Base-by-base conservation (phyloP, 92 coral and sea anemone genomes). In the Nematostella vectensis region DNA sequence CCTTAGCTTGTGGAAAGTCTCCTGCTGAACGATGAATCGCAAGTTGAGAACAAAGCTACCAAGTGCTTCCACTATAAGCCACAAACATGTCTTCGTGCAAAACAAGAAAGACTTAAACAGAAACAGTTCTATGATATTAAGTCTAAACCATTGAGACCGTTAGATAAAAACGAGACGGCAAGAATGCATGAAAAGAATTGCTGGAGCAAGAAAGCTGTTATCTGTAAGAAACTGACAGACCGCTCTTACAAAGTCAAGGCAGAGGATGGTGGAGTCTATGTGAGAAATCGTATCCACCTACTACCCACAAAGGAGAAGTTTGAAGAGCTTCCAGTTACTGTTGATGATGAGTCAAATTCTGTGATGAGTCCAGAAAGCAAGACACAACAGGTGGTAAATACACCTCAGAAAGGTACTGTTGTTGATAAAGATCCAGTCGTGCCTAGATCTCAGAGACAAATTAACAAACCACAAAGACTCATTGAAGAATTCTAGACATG, bases 11-110 rank as follows among this genome's bases (percentile, higher is more conserved):
- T 33, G 51, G 51, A 45, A 19, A 10, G 4, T 10, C 18, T 22
- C 51, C 51, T 11, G 51, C 51, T 10, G 18, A 45, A 45, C 18
- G 23, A 45, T 45, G 21, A 45, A 19, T 19, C 51, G 51, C 4
- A 45, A 19, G 51, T 19, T 45, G 23, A 45, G 51, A 45, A 45
- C 51, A 45, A 45, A 33, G 40, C 40, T 33, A 33, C 40, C 15
- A 33, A 33, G 40, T 33, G 40, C 40, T 33, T 6, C 40, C 40
- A 15, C 15, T 33, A 33, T 33, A 33, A 33, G 40, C 15, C 15
- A 15, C 40, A 33, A 33, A 33, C 40, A 33, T 6, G 15, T 33
- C 6, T 33, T 33, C 40, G 40, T n/a, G n/a, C 6, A 33, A 33
- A 33, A 33, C 40, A 33, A 33, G 15, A 15, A 15, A 33, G 15